A percentile compares a stretch with the other conserved stretches of the same genome.
phyloP scores from a whole-genome alignment of 2,888 invertebrate genomes.

The Dolichopus griseipennis region DNA sequence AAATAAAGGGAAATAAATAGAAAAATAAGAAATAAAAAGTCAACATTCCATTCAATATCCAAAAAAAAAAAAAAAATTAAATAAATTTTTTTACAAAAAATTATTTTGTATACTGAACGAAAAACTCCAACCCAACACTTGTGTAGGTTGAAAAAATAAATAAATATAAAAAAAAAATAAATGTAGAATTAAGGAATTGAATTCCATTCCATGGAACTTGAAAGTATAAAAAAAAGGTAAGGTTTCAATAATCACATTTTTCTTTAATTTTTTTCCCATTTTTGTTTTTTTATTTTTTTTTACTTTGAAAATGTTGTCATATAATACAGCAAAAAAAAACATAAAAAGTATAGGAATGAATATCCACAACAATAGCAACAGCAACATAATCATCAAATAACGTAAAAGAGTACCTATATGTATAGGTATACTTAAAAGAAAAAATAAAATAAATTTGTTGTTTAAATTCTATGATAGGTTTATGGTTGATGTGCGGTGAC shows the following conservation, averaged over 20 bases:
- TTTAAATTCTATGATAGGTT: background rate
- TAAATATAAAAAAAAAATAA: background rate
- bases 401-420: too few species aligned
- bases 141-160: too few species aligned
- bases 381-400: background rate
- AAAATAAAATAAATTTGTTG: background rate
- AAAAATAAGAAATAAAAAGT: background rate
- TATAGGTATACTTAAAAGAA: too few species aligned
- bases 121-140: too few species aligned
- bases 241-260: background rate
- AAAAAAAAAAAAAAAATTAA: background rate
- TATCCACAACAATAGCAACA: background rate
- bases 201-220: background rate
- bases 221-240: background rate
- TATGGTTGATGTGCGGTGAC: constrained; percentile 1
- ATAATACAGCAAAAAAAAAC: too few species aligned
- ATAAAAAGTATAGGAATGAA: too few species aligned
- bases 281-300: background rate
- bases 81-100: too few species aligned
- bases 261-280: too few species aligned
- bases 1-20: background rate
- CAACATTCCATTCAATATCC: background rate
- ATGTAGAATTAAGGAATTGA: background rate
- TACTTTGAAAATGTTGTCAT: background rate
- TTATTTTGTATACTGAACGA: too few species aligned